Evolutionary conservation across 1,140 invertebrate species (phyloP).

Genomic region (Hycleus cichorii): DNA sequence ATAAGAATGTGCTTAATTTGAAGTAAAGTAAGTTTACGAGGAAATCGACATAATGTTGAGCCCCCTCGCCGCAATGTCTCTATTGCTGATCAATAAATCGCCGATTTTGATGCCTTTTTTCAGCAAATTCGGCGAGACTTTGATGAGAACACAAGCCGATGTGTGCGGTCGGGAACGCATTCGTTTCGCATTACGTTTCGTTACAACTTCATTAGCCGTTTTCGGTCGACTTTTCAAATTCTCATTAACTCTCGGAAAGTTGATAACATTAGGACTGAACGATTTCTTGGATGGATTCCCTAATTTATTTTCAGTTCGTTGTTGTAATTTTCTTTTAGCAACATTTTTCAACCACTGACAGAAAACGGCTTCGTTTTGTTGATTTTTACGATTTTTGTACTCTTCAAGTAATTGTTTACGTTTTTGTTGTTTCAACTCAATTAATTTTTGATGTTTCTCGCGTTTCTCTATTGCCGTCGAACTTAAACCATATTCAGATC

Average conservation of each 20-base stretch:
- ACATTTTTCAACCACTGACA: constrained; percentile 37
- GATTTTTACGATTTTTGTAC: constrained; percentile 29
- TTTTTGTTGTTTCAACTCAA: constrained; percentile 27
- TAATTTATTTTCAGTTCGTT: background rate
- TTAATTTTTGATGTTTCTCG: constrained; percentile 25
- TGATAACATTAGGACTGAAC: constrained; percentile 11
- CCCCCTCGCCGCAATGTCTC: constrained; percentile 21
- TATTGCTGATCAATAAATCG: constrained; percentile 28
- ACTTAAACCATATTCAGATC: constrained; percentile 38
- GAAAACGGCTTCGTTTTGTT: constrained; percentile 39
- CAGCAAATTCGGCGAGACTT: constrained; percentile 28
- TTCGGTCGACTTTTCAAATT: constrained; percentile 28
- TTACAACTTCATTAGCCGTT: constrained; percentile 23
- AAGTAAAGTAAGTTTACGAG: background rate
- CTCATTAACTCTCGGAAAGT: constrained; percentile 14
- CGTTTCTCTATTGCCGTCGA: constrained; percentile 30
- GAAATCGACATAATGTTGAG: constrained; percentile 31
- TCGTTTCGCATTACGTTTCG: constrained; percentile 1
- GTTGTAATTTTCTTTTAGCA: constrained; percentile 23
- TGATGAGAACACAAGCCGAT: constrained; percentile 29
- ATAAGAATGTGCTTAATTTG: no score
- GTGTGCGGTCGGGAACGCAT: constrained; percentile 19
- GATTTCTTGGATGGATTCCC: background rate
- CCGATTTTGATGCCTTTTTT: constrained; percentile 29
- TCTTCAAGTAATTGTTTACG: constrained; percentile 31